Evolutionary conservation across 37 sponge, comb jelly and placozoan genomes (phyloP).

Genomic region (Aphrocallistes beatrix): DNA sequence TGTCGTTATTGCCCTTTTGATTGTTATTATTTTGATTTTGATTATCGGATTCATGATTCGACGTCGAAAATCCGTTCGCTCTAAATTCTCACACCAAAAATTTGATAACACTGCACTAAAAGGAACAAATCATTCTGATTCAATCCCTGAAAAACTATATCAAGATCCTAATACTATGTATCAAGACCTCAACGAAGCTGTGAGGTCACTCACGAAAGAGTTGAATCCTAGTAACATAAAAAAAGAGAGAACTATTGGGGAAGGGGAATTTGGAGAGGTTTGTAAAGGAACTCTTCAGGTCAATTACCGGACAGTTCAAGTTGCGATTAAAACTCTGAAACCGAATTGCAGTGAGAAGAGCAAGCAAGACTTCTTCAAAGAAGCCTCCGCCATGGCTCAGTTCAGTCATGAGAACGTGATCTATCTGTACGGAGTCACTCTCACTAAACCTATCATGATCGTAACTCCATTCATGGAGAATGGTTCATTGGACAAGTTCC

Average conservation of each 20-base stretch:
- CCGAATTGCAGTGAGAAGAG: neutral
- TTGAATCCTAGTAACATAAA: neutral
- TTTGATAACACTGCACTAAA: neutral
- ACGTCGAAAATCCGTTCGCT: neutral
- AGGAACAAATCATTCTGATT: neutral
- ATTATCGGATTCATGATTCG: neutral
- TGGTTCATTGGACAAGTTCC: conserved; percentile 73
- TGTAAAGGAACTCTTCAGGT: neutral
- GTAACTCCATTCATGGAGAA: conserved; percentile 87
- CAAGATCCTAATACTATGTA: neutral
- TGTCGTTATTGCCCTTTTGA: neutral
- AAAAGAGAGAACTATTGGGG: neutral
- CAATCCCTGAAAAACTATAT: neutral
- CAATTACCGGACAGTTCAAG: neutral
- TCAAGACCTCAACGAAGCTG: neutral
- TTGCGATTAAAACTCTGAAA: neutral
- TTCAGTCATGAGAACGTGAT: neutral
- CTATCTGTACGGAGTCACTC: conserved; percentile 8
- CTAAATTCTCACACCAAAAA: neutral
- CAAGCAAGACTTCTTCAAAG: conserved; percentile 2
- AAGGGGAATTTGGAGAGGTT: neutral
- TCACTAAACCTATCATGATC: conserved; percentile 64
- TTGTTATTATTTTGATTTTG: neutral
- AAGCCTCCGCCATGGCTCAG: neutral
- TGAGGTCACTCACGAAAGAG: neutral